Evolutionary conservation across 2,797 vertebrate genomes (phyloP).

Genomic region (Cuniculus paca): DNA sequence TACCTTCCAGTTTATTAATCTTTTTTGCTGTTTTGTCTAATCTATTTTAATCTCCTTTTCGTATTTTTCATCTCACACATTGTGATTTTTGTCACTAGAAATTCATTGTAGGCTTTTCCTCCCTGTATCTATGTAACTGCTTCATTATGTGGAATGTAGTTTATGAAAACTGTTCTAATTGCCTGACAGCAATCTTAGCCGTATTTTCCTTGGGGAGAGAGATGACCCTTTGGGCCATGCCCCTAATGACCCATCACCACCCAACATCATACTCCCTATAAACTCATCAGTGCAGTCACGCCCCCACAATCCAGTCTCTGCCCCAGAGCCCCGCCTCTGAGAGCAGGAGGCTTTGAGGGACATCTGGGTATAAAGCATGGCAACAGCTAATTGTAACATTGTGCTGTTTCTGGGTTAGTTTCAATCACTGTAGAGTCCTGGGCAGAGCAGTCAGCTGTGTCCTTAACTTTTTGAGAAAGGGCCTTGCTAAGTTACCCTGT

Average conservation of each 20-base stretch:
- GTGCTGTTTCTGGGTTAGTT: background rate
- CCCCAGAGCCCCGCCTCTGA: too few species aligned
- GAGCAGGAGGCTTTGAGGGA: too few species aligned
- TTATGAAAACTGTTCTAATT: background rate
- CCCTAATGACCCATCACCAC: too few species aligned
- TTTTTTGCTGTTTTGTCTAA: background rate
- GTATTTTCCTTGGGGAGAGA: too few species aligned
- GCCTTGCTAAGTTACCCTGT: background rate
- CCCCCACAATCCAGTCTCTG: too few species aligned
- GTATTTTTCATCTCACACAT: background rate
- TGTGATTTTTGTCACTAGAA: constrained; percentile 9
- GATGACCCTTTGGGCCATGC: too few species aligned
- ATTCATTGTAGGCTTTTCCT: background rate
- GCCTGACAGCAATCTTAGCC: background rate
- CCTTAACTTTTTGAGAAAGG: background rate
- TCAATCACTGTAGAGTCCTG: too few species aligned
- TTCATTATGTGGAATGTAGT: background rate
- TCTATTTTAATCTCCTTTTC: background rate
- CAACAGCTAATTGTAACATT: background rate
- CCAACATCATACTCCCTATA: too few species aligned
- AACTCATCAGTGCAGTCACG: too few species aligned
- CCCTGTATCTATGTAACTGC: background rate
- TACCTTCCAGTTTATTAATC: background rate
- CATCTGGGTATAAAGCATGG: too few species aligned
- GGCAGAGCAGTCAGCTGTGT: too few species aligned